A percentile compares a stretch with the other conserved stretches of the same genome.
Conservation (phyloP, 2,113 vertebrate species). For the Motacilla tschutschensis region DNA sequence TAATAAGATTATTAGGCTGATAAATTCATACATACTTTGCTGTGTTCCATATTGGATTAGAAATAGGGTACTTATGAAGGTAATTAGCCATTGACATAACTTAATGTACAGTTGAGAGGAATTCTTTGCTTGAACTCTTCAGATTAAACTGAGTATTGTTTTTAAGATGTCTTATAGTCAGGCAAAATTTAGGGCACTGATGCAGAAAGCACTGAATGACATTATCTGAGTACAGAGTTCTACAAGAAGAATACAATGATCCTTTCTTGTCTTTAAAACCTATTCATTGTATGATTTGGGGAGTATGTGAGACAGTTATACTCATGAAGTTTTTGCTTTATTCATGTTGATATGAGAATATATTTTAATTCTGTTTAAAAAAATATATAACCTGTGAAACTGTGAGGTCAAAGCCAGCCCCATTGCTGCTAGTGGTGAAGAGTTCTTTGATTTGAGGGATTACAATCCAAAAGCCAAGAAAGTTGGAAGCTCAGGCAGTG, state of each 20-base stretch:
- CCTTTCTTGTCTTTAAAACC: background rate
- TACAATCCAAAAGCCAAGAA: background rate
- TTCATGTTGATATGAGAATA: background rate
- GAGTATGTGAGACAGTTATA: background rate
- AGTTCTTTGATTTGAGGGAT: background rate
- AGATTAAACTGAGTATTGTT: constrained; percentile 11
- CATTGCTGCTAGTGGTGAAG: background rate
- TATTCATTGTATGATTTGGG: background rate
- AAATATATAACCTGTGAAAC: background rate
- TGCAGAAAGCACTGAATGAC: constrained; percentile 8
- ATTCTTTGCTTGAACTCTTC: constrained; percentile 32
- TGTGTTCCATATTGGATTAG: background rate
- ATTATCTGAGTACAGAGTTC: background rate
- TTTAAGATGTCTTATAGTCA: background rate
- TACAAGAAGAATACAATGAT: background rate
- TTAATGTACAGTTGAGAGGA: constrained; percentile 3
- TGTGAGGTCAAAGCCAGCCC: background rate
- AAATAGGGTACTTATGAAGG: constrained; percentile 22
- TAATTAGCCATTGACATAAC: constrained; percentile 23
- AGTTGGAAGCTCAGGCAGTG: background rate
- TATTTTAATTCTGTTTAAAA: background rate
- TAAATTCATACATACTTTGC: background rate
- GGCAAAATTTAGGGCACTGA: background rate
- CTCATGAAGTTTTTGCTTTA: background rate
- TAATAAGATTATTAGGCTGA: background rate